Evolutionary conservation across 2,888 invertebrate species (phyloP), one percentile per base, ranked within the genome.

Genomic region (Philaethria dido): DNA sequence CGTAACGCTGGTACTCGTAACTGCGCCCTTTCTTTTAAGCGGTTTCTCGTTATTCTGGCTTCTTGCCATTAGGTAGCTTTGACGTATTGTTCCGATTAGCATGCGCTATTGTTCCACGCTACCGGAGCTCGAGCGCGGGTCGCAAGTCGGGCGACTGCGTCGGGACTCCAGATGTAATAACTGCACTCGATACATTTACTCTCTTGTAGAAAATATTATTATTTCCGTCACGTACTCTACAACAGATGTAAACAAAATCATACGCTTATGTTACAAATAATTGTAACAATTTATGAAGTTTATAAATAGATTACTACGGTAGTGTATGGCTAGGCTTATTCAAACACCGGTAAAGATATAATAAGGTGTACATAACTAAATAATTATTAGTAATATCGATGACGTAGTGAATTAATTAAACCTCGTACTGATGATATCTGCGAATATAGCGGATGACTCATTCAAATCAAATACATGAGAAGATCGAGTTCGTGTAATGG

Each of bases 401-500:
- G 16, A 33, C 16, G 29, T 52, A 29, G 3, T 0, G n/a, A 25
- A 29, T 52, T 29, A n/a, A 29, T 18, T 16, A 52, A 52, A 18
- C 8, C 13, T 18, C n/a, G 4, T 29, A 18, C 13, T 13, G n/a
- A 39, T 57, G 42, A 25, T 6, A 25, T 16, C 5, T 11, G 11
- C 22, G 4, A 22, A 55, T n/a, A 22, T 22, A 22, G 13, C 11
- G 2, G 42, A 42, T 25, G 42, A 25, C 16, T 25, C 57, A 42
- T 42, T 42, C n/a, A 16, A 42, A 22, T 57, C n/a, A 16, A 42
- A 57, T 57, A 42, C 22, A 42, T 25, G n/a, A 5, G 16, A 22
- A 57, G 57, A 57, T 57, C 20, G 22, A 57, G 57, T 57, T 11
- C 5, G 22, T 48, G 57, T 57, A 57, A 48, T 57, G 25, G 25